Evolutionary conservation across 2,888 invertebrate species (phyloP).

Genomic region (Heliconius ethilla): DNA sequence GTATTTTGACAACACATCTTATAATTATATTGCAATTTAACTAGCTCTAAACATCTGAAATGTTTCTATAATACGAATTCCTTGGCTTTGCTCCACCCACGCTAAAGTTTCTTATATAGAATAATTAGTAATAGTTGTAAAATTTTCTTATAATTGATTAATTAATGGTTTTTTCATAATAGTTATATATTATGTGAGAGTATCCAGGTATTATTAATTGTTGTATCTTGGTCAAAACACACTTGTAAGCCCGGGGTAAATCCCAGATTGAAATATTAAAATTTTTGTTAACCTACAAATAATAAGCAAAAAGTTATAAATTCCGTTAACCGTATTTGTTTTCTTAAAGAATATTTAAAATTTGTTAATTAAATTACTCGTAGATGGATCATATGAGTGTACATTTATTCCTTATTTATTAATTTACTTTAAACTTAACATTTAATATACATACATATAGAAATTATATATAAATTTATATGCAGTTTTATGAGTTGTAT

Average conservation of each 20-base stretch:
- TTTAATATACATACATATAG: too few relatives aligned
- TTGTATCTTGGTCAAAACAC: not conserved
- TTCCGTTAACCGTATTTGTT: not conserved
- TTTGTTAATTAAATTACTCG: not conserved
- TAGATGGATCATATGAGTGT: not conserved
- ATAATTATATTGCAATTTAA: conserved; percentile 52
- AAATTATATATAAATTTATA: too few relatives aligned
- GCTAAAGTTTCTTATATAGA: too few relatives aligned
- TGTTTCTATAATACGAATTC: not conserved
- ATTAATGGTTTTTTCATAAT: too few relatives aligned
- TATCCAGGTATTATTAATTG: not conserved
- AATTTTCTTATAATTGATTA: too few relatives aligned
- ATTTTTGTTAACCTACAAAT: not conserved
- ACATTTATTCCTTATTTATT: too few relatives aligned
- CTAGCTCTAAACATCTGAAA: not conserved
- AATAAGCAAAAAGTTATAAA: too few relatives aligned
- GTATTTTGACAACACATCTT: conserved; percentile 67
- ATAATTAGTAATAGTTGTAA: not conserved
- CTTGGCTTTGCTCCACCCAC: not conserved
- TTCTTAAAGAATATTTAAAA: not conserved
- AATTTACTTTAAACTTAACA: too few relatives aligned
- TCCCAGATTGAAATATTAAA: not conserved
- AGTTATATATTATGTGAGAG: too few relatives aligned
- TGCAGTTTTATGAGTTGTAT: too few relatives aligned
- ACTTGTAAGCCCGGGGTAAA: not conserved